Evolutionary conservation across 1,140 invertebrate genomes (phyloP).

Genomic region (Aphelenchoides avenae): DNA sequence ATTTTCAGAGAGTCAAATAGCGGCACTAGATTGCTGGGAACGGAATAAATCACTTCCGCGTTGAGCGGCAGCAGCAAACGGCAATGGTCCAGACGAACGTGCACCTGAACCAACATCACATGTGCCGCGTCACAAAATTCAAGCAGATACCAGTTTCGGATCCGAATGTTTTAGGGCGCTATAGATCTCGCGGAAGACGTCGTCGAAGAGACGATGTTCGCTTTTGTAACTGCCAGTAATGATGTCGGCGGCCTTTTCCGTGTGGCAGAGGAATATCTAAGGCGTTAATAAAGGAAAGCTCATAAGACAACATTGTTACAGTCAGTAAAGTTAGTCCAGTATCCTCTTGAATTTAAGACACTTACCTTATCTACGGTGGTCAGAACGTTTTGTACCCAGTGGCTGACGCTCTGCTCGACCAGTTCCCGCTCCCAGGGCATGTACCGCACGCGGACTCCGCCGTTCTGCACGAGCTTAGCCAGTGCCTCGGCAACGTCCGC

Average conservation of each 20-base stretch:
- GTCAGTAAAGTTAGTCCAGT: constrained; percentile 3
- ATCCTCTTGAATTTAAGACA: background rate
- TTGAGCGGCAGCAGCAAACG: constrained; percentile 11
- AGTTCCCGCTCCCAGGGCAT: constrained; percentile 7
- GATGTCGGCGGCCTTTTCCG: constrained; percentile 7
- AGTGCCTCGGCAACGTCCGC: too few species aligned
- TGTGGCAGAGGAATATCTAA: constrained; percentile 29
- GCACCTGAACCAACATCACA: constrained; percentile 23
- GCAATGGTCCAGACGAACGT: constrained; percentile 10
- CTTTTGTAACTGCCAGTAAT: constrained; percentile 8
- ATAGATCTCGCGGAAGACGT: constrained; percentile 23
- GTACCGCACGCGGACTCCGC: too few species aligned
- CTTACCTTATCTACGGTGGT: constrained; percentile 20
- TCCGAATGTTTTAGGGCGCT: constrained; percentile 16
- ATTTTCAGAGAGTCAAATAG: constrained; percentile 9
- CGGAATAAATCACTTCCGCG: constrained; percentile 12
- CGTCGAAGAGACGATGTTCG: constrained; percentile 23
- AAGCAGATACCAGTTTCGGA: constrained; percentile 18
- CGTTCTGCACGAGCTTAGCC: too few species aligned
- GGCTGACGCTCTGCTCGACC: constrained; percentile 23
- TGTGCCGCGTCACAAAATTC: constrained; percentile 3
- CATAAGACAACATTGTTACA: background rate
- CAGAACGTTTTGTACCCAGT: constrained; percentile 23
- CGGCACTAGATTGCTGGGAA: constrained; percentile 19
- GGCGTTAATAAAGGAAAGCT: constrained; percentile 3